phyloP scores from a whole-genome alignment of 2,797 vertebrate species.

The Ceryle rudis region DNA sequence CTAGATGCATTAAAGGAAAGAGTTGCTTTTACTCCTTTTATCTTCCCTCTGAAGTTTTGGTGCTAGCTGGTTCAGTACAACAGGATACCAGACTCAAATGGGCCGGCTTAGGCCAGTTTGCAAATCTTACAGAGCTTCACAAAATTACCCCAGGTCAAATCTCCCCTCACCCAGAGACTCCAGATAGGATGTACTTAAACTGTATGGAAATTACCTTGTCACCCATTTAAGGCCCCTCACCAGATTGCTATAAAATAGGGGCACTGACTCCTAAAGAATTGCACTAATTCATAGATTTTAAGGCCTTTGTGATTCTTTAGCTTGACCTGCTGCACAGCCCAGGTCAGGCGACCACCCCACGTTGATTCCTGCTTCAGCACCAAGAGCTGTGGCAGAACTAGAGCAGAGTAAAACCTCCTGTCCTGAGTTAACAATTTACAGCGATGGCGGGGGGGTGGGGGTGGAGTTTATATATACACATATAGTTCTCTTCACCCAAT shows the following conservation, averaged over 20 bases:
- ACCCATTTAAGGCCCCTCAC: slow-evolving; percentile 9
- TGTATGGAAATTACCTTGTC: slow-evolving; percentile 41
- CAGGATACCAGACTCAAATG: background rate
- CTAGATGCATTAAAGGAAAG: background rate
- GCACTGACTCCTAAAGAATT: slow-evolving; percentile 57
- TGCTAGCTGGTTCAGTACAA: background rate
- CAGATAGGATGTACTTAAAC: slow-evolving; percentile 10
- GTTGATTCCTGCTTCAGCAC: background rate
- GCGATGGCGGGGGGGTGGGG: too few relatives aligned
- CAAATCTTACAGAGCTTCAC: background rate
- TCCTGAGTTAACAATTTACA: background rate
- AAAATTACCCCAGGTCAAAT: background rate
- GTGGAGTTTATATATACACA: too few relatives aligned
- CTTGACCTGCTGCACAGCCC: slow-evolving; percentile 25
- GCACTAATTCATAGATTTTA: slow-evolving; percentile 60
- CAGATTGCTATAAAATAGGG: slow-evolving; percentile 44
- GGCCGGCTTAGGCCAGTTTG: background rate
- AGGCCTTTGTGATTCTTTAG: slow-evolving; percentile 50
- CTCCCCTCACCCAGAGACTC: background rate
- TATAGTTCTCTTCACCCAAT: too few relatives aligned
- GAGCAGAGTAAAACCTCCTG: background rate
- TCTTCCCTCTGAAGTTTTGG: background rate
- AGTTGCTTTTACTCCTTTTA: background rate
- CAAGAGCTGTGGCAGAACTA: background rate
- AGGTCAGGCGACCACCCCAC: slow-evolving; percentile 45